Evolutionary conservation across 2,888 invertebrate species (phyloP), one percentile per base, ranked within the genome.

Genomic region (Philhelius pedissequus): DNA sequence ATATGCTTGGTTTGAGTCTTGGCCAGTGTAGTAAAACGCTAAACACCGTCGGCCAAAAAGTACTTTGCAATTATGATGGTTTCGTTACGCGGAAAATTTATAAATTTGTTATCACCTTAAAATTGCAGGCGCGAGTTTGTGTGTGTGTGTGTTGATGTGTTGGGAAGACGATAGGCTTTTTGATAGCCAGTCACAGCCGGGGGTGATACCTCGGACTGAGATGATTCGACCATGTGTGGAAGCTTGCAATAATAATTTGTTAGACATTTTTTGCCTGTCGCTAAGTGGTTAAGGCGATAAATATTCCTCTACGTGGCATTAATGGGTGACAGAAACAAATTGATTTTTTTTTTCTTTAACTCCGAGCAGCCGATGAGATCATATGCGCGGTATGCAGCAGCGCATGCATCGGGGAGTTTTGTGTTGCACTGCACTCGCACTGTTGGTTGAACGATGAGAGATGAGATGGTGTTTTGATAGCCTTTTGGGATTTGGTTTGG

Each of bases 261-360:
- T 73, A 40, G 84, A 80, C 75, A 80, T 54, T 48, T 79, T 75
- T 54, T 43, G 66, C 35, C 60, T 84, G 75, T 80, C 84, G 80
- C 84, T 84, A 84, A 84, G 84, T 84, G 84, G 84, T 71, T 75
- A 80, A 54, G 84, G 80, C 76, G 80, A 84, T 84, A 84, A 84
- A 84, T 84, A 80, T 54, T 71, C 84, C 27, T 54, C 45, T 54
- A 80, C 71, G 66, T 80, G 80, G 66, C 75, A 71, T 40, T 80
- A 80, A 80, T 80, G 75, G 80, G 74, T 18, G 58, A 80, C 71
- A 68, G 80, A 64, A 71, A 80, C 80, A 84, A 84, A 80, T 84
- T 84, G 84, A 80, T 80, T 79, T 76, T 76, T 64, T 76, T 60
- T 32, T 32, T 15, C n/a, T n/a, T 15, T 35, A 35, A 56, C 32